Conservation (phyloP, 2,797 vertebrate species). For the Acanthornis magna region DNA sequence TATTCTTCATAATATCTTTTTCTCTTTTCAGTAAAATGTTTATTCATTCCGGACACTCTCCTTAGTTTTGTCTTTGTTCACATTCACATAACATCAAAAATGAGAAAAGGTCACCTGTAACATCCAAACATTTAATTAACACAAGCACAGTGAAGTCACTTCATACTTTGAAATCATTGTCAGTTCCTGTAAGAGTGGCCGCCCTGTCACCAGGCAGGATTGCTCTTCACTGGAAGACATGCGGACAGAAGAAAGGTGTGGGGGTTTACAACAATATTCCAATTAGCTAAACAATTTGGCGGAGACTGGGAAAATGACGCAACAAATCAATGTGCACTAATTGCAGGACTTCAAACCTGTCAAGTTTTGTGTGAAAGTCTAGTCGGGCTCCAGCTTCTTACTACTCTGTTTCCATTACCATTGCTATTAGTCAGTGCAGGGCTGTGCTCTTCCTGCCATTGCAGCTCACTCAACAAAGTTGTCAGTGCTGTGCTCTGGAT, state of each 20-base stretch:
- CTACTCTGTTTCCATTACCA: fast-evolving
- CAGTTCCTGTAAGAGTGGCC: background rate
- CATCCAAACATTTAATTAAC: slow-evolving; percentile 54
- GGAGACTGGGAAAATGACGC: background rate
- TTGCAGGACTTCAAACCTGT: background rate
- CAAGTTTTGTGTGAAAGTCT: background rate
- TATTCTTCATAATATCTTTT: background rate
- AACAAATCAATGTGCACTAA: background rate
- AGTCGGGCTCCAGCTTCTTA: background rate
- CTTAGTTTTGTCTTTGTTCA: slow-evolving; percentile 10
- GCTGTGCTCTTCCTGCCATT: background rate
- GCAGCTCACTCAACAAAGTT: background rate
- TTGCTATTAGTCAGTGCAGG: background rate
- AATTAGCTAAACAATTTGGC: background rate
- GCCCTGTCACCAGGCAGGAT: background rate
- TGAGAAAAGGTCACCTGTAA: slow-evolving; percentile 15
- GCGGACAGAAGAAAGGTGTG: background rate
- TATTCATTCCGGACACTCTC: background rate
- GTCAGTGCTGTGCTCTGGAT: background rate
- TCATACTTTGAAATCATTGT: slow-evolving; percentile 18
- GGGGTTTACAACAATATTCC: background rate
- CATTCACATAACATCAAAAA: background rate
- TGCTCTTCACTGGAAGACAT: background rate
- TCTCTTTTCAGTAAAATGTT: background rate
- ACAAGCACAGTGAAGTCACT: background rate